Evolutionary conservation across 1,140 invertebrate species (phyloP), one percentile per base, ranked within the genome.

Genomic region (Leucophenga varia): DNA sequence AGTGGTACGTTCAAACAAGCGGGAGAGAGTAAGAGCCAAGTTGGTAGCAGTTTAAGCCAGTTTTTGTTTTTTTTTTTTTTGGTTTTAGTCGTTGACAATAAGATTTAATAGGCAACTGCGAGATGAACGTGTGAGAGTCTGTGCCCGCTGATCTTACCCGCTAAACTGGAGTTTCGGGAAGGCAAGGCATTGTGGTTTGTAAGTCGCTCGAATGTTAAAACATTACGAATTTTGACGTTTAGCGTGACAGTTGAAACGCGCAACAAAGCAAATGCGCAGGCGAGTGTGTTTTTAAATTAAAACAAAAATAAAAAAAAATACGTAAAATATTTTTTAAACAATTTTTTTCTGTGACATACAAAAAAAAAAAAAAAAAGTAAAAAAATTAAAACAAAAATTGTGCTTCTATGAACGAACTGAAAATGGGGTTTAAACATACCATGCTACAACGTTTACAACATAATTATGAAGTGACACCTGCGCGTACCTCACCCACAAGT

Each of bases 351-450:
- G n/a, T n/a, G n/a, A n/a, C n/a, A n/a, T n/a, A n/a, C n/a, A n/a
- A n/a, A 25, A 25, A 25, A 25, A 25, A 6, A 32, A 32, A 21
- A 20, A 25, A 25, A 25, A 25, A 25, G 10, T 25, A 25, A 25
- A 25, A 25, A 25, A 25, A 6, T 6, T 6, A 25, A 6, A 25
- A 25, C 22, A 25, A 25, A 5, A 25, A 25, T 6, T 6, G 22
- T 25, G 22, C 22, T 5, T 25, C 5, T 2, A 43, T 52, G 40
- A 47, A 52, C 25, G 40, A 52, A 42, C 20, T 47, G 16, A 49
- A 25, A 47, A 73, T 74, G 70, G 71, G 71, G 38, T 73, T 73
- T 31, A 73, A 74, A 55, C 71, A 73, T 39, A 58, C 61, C 41
- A 56, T 73, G 47, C 45, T 74, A 46, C 71, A 73, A 48, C 67